Conservation (phyloP, 2,888 invertebrate genomes). For the Galerucella calmariensis region DNA sequence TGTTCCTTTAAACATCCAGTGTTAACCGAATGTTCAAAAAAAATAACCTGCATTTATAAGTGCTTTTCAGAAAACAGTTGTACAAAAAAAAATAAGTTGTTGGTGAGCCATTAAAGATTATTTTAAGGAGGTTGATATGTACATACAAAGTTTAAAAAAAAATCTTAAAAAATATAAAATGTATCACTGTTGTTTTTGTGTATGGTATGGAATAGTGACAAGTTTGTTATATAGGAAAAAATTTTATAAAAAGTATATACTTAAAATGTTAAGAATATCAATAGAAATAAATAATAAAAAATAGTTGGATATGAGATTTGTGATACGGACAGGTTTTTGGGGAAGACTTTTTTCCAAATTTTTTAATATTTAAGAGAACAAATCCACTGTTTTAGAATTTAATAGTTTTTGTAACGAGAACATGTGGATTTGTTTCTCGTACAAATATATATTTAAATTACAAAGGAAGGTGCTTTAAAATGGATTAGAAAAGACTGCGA, state of each 20-base stretch:
- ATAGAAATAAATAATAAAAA: conserved; percentile 39
- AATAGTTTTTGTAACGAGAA: not conserved
- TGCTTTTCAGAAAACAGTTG: conserved; percentile 42
- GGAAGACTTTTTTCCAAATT: conserved; percentile 43
- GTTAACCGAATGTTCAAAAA: conserved; percentile 29
- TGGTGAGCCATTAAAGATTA: conserved; percentile 30
- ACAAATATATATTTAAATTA: conserved; percentile 28
- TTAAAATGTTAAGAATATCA: conserved; percentile 44
- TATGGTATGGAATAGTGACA: conserved; percentile 53
- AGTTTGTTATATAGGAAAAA: conserved; percentile 50
- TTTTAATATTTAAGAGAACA: conserved; percentile 29
- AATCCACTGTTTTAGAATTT: not conserved
- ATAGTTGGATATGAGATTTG: conserved; percentile 49
- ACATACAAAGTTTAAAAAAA: conserved; percentile 35
- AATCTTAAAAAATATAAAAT: conserved; percentile 33
- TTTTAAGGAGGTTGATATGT: conserved; percentile 37
- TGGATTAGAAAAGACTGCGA: conserved; percentile 61
- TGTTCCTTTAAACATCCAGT: conserved; percentile 8
- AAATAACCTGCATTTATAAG: conserved; percentile 42
- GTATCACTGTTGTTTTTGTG: conserved; percentile 44
- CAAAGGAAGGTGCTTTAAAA: conserved; percentile 53
- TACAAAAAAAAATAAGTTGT: conserved; percentile 35
- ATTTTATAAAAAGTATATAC: conserved; percentile 49
- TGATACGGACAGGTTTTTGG: conserved; percentile 59
- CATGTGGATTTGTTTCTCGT: conserved; percentile 5